phyloP scores from a whole-genome alignment of 1,140 invertebrate species.

The Ctenoplectra terminalis region DNA sequence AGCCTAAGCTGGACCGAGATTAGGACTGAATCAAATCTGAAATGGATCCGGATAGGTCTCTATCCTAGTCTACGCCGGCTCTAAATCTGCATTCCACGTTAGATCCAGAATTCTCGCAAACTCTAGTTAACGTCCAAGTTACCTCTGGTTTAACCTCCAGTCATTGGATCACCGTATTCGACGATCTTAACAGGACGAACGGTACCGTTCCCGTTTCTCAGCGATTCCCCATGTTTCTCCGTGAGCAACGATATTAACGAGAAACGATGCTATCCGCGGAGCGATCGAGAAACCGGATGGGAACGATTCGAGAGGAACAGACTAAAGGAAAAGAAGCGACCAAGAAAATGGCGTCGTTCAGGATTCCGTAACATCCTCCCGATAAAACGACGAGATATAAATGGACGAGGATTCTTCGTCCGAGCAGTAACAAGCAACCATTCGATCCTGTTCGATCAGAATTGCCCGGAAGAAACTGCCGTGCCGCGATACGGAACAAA shows the following conservation, averaged over 20 bases:
- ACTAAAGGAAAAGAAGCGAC: not conserved
- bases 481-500: slow-evolving; percentile 9
- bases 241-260: not conserved
- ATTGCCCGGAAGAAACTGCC: slow-evolving; percentile 9
- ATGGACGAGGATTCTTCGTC: slow-evolving; percentile 1
- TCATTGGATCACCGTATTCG: not conserved
- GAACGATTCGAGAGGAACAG: too few relatives aligned
- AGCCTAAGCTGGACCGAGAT: not conserved
- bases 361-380: not conserved
- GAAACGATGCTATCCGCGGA: not conserved
- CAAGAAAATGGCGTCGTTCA: not conserved
- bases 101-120: not conserved
- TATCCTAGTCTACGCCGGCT: not conserved
- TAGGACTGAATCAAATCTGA: slow-evolving; percentile 6
- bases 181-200: not conserved
- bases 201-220: not conserved
- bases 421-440: slow-evolving; percentile 24
- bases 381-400: slow-evolving; percentile 20
- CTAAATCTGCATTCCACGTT: not conserved
- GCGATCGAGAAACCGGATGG: not conserved
- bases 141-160: not conserved
- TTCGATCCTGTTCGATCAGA: slow-evolving; percentile 27
- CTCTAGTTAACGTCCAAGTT: not conserved
- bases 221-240: not conserved
- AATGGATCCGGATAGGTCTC: not conserved